A percentile compares a stretch with the other conserved stretches of the same genome.
Evolutionary conservation across 2,113 vertebrate species (phyloP).

Genomic region (Microtus oregoni): DNA sequence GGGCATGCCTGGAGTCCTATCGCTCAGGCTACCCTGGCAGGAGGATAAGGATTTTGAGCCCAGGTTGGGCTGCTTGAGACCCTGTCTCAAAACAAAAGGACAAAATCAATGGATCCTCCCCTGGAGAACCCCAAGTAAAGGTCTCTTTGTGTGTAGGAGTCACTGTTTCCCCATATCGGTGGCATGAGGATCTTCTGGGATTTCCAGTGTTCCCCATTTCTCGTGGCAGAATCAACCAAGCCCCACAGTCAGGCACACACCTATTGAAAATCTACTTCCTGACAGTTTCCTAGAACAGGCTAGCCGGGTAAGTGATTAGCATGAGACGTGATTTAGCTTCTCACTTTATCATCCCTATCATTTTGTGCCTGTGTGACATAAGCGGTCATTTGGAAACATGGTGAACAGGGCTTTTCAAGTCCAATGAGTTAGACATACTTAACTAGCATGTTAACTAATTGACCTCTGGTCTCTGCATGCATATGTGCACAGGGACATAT

Average conservation of each 20-base stretch:
- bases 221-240: not conserved
- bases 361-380: slow-evolving; percentile 61
- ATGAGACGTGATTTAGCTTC: slow-evolving; percentile 1
- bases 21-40: not conserved
- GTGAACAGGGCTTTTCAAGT: slow-evolving; percentile 65
- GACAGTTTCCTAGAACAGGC: not conserved
- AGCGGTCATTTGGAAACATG: slow-evolving; percentile 73
- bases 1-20: too few species aligned
- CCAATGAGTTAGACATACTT: slow-evolving; percentile 73
- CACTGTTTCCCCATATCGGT: not conserved
- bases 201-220: not conserved
- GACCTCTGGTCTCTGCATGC: too few species aligned
- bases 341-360: slow-evolving; percentile 76
- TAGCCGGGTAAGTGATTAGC: not conserved
- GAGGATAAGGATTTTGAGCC: not conserved
- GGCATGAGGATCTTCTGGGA: not conserved
- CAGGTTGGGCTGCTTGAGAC: not conserved
- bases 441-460: slow-evolving; percentile 13
- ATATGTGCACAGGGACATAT: too few species aligned
- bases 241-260: not conserved
- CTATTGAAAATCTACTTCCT: not conserved
- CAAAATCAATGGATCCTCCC: not conserved
- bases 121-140: not conserved
- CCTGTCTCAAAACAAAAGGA: not conserved
- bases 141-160: not conserved